Evolutionary conservation across 2,888 invertebrate species (phyloP).

Genomic region (Ecliptopera silaceata): DNA sequence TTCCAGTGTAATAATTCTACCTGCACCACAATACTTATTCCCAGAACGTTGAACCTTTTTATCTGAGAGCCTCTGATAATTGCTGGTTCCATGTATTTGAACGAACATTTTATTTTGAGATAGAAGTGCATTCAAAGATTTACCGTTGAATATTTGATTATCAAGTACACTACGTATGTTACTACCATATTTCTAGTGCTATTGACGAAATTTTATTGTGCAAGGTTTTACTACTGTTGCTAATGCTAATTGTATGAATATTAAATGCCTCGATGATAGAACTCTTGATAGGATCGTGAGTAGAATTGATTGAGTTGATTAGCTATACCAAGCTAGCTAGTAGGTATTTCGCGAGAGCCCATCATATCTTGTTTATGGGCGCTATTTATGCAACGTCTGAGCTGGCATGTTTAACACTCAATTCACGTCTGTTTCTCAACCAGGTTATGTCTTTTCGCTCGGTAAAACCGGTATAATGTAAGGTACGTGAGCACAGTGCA

Average conservation of each 20-base stretch:
- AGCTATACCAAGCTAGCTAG: not conserved
- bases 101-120: slow-evolving; percentile 28
- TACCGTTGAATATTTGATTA: not conserved
- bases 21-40: slow-evolving; percentile 47
- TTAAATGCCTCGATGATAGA: not conserved
- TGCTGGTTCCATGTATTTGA: slow-evolving; percentile 39
- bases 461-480: slow-evolving; percentile 60
- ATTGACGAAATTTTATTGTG: too few relatives aligned
- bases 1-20: slow-evolving; percentile 31
- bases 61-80: slow-evolving; percentile 43
- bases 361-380: slow-evolving; percentile 55
- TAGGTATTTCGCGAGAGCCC: slow-evolving; percentile 40
- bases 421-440: slow-evolving; percentile 70
- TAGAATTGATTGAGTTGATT: slow-evolving; percentile 10
- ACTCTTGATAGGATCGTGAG: slow-evolving; percentile 32
- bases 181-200: too few relatives aligned
- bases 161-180: not conserved
- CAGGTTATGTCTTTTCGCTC: slow-evolving; percentile 64
- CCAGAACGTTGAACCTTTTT: slow-evolving; percentile 47
- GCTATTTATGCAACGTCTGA: slow-evolving; percentile 63
- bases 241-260: too few relatives aligned
- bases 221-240: too few relatives aligned
- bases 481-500: slow-evolving; percentile 19
- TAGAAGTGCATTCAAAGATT: not conserved
- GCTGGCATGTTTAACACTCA: slow-evolving; percentile 67